Evolutionary conservation across 2,113 vertebrate genomes (phyloP).

Genomic region (Thomomys bottae): DNA sequence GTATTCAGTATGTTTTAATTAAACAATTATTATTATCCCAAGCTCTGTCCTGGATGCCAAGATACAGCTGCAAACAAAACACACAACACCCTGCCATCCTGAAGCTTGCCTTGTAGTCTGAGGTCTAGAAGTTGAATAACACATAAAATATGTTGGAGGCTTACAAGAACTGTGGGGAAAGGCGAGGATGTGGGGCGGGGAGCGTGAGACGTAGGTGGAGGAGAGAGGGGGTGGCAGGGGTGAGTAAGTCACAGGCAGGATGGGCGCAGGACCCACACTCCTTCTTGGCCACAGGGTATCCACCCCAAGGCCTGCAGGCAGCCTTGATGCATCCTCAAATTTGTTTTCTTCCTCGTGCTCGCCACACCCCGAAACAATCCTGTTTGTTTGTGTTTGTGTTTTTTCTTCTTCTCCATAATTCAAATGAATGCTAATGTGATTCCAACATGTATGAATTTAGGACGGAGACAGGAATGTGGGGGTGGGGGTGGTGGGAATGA

Average conservation of each 20-base stretch:
- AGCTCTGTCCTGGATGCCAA: neutral
- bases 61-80: neutral
- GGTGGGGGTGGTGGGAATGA: neutral
- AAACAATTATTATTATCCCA: neutral
- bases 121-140: neutral
- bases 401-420: neutral
- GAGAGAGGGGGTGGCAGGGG: neutral
- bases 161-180: neutral
- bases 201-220: fast-evolving
- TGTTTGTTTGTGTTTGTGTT: neutral
- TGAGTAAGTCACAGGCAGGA: no score
- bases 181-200: neutral
- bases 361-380: neutral
- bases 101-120: neutral
- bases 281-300: neutral
- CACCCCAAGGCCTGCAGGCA: neutral
- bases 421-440: neutral
- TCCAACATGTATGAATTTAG: neutral
- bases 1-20: neutral
- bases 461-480: neutral
- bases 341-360: neutral
- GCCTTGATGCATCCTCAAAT: neutral
- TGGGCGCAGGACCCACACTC: neutral
- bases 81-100: neutral
- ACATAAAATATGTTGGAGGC: neutral